Evolutionary conservation across 2,113 vertebrate species (phyloP), one percentile per base, ranked within the genome.

Genomic region (Bungarus multicinctus): DNA sequence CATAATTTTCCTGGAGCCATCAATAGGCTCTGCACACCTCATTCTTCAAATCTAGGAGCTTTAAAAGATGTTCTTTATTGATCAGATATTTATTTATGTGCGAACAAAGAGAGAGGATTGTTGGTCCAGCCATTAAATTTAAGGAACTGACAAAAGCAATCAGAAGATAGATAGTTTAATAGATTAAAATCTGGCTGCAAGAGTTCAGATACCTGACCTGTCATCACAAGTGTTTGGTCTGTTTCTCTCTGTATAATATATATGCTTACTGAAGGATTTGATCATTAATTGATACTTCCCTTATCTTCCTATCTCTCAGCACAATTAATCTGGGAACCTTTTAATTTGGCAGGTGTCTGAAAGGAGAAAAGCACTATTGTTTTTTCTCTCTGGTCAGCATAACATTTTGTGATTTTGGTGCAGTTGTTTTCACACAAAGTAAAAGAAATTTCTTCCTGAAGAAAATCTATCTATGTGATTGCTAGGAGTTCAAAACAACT

Each of bases 71-170:
- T n/a, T 87, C 90, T 64, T 55, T 89, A 97, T 96, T 0, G 96
- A 96, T 95, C 93, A 90, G 47, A 85, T 53, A 58, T 94, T 94
- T 95, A 96, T 93, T 95, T 95, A 95, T 95, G 95, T 90, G 92
- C 4, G 0, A 95, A 95, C 92, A 95, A 94, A 90, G 86, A 91
- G 53, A 92, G 90, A 85, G 94, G 93, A 93, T 39, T 87, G 91
- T 91, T 93, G 90, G 91, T 92, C 92, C 92, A 93, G 95, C 96
- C 96, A 96, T 97, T 96, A 96, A 95, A 96, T 93, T 93, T 93
- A 95, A 92, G 93, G 94, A 94, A 93, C 95, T 96, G 97, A 96
- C 96, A 97, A 96, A 95, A 97, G 94, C 96, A 96, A 95, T 96
- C 96, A 95, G 94, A 95, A 97, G 95, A 95, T 89, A 74, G 23